Conservation (phyloP, 1,140 invertebrate species). For the Drosophila repleta region DNA sequence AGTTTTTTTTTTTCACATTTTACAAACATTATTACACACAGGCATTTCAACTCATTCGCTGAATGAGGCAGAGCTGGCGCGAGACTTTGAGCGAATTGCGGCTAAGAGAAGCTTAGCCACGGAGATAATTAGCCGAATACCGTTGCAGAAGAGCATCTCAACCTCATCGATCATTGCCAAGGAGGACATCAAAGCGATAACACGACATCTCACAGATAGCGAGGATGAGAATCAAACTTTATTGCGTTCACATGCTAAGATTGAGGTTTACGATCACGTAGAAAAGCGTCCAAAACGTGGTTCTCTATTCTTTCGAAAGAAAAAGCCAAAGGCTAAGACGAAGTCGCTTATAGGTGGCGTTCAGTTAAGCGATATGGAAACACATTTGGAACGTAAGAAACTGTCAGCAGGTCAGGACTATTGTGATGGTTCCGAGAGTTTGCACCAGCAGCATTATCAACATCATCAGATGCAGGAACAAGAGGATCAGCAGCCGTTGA, state of each 20-base stretch:
- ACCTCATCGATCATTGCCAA: slow-evolving; percentile 89
- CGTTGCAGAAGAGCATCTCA: slow-evolving; percentile 95
- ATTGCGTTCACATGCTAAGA: slow-evolving; percentile 81
- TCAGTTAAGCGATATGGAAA: slow-evolving; percentile 70
- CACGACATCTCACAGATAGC: slow-evolving; percentile 82
- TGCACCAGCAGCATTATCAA: slow-evolving; percentile 30
- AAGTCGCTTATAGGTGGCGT: slow-evolving; percentile 67
- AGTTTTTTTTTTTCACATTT: background rate
- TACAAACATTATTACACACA: slow-evolving; percentile 27
- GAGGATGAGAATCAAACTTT: slow-evolving; percentile 84
- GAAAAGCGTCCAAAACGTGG: slow-evolving; percentile 94
- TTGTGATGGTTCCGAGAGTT: slow-evolving; percentile 68
- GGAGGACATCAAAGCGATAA: slow-evolving; percentile 79
- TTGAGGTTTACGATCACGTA: slow-evolving; percentile 89
- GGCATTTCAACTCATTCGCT: slow-evolving; percentile 92
- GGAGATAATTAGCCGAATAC: slow-evolving; percentile 89
- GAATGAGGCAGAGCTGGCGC: slow-evolving; percentile 92
- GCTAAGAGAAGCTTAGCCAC: slow-evolving; percentile 86
- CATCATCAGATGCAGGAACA: slow-evolving; percentile 58
- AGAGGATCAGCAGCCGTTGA: slow-evolving; percentile 87
- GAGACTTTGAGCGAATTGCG: slow-evolving; percentile 86
- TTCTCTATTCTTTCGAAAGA: slow-evolving; percentile 95
- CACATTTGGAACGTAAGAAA: slow-evolving; percentile 71
- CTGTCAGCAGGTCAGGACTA: slow-evolving; percentile 59
- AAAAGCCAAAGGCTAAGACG: slow-evolving; percentile 84